phyloP scores from a whole-genome alignment of 2,888 invertebrate genomes.

The Caenorhabditis becei region DNA sequence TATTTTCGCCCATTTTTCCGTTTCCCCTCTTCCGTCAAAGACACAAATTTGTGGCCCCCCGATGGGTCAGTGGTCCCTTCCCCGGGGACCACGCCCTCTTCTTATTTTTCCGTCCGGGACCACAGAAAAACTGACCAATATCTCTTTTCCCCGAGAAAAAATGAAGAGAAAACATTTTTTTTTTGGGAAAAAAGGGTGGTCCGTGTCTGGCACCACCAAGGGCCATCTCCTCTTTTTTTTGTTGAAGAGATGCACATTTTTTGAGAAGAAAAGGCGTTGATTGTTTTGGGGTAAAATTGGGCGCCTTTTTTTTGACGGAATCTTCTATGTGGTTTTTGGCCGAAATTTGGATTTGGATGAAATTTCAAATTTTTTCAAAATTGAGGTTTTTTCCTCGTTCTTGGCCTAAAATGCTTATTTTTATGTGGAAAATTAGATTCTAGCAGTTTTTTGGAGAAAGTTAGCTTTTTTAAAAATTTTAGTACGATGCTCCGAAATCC shows the following conservation, averaged over 20 bases:
- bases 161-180: not conserved
- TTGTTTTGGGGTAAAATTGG: constrained; percentile 26
- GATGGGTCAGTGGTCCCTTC: not conserved
- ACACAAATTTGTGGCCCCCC: constrained; percentile 7
- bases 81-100: not conserved
- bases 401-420: no score
- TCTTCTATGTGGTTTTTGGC: no score
- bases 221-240: not conserved
- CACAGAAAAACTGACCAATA: not conserved
- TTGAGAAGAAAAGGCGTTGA: constrained; percentile 34
- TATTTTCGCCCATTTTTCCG: not conserved
- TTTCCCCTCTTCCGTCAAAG: not conserved
- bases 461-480: not conserved
- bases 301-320: not conserved
- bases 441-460: no score
- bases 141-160: no score
- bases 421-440: no score
- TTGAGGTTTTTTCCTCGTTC: not conserved
- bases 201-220: not conserved
- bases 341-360: no score
- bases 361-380: no score
- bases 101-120: not conserved
- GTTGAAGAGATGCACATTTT: not conserved
- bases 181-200: not conserved
- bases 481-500: not conserved